phyloP scores from a whole-genome alignment of 2,888 invertebrate species.

The Erebia aethiops region DNA sequence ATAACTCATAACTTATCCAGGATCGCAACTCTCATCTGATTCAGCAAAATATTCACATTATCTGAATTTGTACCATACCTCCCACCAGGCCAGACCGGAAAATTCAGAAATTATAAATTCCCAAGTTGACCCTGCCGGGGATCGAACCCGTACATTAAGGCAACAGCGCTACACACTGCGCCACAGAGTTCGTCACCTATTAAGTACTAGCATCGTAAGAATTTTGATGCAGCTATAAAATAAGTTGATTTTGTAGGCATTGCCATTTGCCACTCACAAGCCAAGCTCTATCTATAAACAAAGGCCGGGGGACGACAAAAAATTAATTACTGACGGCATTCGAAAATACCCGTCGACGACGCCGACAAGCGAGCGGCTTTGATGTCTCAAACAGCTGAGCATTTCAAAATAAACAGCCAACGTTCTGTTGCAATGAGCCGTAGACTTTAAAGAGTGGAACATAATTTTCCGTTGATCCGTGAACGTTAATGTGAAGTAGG shows the following conservation, averaged over 20 bases:
- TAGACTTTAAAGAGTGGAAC: slow-evolving; percentile 25
- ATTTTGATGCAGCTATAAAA: no score
- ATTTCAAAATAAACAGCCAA: slow-evolving; percentile 35
- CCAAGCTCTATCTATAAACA: slow-evolving; percentile 12
- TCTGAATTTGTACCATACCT: no score
- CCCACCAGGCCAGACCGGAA: no score
- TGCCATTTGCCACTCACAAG: background rate
- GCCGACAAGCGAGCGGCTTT: slow-evolving; percentile 53
- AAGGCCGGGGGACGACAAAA: slow-evolving; percentile 69
- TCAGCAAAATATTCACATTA: no score
- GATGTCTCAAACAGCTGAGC: slow-evolving; percentile 53
- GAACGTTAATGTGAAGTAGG: background rate
- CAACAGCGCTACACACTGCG: no score
- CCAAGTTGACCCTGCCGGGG: no score
- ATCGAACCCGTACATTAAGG: no score
- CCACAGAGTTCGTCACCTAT: no score
- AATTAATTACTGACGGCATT: slow-evolving; percentile 66
- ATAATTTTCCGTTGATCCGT: slow-evolving; percentile 1
- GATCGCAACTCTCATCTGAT: no score
- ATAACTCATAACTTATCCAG: no score
- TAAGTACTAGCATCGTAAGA: no score
- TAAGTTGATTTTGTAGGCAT: background rate
- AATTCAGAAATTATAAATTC: no score
- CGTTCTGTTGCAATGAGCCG: slow-evolving; percentile 31
- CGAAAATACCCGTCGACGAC: slow-evolving; percentile 58